A percentile compares a stretch with the other conserved stretches of the same genome.
Evolutionary conservation across 2,797 vertebrate genomes (phyloP).

Genomic region (Alauda arvensis): DNA sequence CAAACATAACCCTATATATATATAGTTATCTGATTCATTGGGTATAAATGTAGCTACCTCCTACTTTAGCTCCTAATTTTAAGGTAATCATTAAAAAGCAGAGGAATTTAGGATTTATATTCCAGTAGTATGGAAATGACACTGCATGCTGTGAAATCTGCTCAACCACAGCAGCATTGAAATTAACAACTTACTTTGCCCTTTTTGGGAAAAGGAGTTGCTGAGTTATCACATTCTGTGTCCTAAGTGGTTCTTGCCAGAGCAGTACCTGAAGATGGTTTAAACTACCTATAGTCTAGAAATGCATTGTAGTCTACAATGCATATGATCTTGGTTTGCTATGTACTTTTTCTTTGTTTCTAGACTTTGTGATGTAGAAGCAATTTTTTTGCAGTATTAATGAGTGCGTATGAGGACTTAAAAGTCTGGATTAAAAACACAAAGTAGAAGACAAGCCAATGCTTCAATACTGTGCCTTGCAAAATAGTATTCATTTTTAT

Average conservation of each 20-base stretch:
- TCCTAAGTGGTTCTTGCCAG: background rate
- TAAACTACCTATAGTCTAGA: background rate
- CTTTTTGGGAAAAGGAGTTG: background rate
- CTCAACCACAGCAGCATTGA: background rate
- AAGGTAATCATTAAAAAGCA: background rate
- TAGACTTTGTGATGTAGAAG: background rate
- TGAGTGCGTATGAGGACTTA: background rate
- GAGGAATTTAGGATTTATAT: background rate
- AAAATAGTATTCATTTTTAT: background rate
- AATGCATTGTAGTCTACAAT: background rate
- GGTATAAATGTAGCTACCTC: background rate
- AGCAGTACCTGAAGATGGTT: background rate
- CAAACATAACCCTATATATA: background rate
- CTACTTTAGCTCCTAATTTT: background rate
- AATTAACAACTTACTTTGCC: background rate
- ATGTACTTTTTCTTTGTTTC: background rate
- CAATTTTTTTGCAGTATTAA: background rate
- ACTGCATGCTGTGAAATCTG: background rate
- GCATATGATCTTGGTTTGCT: background rate
- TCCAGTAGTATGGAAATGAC: background rate
- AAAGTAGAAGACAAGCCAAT: background rate
- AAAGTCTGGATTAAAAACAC: background rate
- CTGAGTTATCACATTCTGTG: background rate
- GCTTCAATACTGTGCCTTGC: background rate
- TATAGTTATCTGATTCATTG: background rate